Evolutionary conservation across 2,113 vertebrate species (phyloP), one percentile per base, ranked within the genome.

Genomic region (Grantiella picta): DNA sequence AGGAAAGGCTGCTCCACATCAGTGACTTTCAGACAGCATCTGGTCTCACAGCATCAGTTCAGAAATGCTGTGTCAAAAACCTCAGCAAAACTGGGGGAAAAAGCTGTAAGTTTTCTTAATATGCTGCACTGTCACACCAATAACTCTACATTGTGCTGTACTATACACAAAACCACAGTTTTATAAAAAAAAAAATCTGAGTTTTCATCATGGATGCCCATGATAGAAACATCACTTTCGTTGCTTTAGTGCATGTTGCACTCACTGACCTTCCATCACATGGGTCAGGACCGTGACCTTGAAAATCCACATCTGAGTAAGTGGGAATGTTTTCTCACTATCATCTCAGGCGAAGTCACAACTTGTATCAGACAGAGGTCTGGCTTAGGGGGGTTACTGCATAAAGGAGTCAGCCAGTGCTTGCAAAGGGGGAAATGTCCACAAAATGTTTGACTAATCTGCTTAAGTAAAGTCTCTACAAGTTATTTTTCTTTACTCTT

Each of bases 11-110:
- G 47, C 82, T 83, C 53, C 54, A 31, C 40, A 72, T 36, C 71
- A 75, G 53, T 61, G 60, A 22, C 75, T 40, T 87, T 65, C 42
- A 56, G 60, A 57, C 33, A 73, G 76, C 38, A 61, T 36, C 75
- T 75, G 63, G 20, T 47, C 64, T 78, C 69, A 78, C 0, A 0
- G 49, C 60, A 85, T 22, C 17, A 0, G 25, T n/a, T 81, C 77
- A 79, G 50, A 94, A 86, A 87, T 18, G 22, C 13, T 28, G 31
- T 15, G n/a, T 66, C 40, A 81, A 42, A 93, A 90, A 71, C 9
- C 10, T 57, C 53, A 16, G 47, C 16, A 52, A 68, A 57, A 68
- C 0, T 12, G 14, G 33, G 9, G 7, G 0, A 7, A 38, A 49
- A 53, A 66, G 12, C 25, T 63, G 5, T 25, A 70, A 2, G 3